phyloP scores from a whole-genome alignment of 2,797 vertebrate species.

The Pteronotus mesoamericanus region DNA sequence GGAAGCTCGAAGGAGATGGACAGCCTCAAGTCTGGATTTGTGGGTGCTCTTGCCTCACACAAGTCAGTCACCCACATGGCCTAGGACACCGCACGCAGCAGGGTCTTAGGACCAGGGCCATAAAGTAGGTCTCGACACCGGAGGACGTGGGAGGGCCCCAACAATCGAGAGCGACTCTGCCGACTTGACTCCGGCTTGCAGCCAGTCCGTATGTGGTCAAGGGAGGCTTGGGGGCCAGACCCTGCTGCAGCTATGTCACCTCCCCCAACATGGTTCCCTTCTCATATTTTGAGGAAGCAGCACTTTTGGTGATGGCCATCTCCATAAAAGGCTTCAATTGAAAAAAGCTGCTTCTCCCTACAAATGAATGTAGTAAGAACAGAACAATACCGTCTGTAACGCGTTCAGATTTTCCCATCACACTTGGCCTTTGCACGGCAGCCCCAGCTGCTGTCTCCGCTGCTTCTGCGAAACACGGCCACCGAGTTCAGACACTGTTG shows the following conservation, averaged over 20 bases:
- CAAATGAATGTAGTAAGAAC: not conserved
- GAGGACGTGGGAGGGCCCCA: not conserved
- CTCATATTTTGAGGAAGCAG: not conserved
- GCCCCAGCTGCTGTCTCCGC: not conserved
- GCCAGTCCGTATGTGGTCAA: not conserved
- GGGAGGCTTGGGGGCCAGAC: not conserved
- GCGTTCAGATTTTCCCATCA: fast-evolving
- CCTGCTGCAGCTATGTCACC: not conserved
- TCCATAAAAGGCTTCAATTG: not conserved
- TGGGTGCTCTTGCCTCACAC: not conserved
- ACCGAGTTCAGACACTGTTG: not conserved
- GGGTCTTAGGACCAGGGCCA: not conserved
- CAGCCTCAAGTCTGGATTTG: not conserved
- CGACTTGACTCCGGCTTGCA: too few relatives aligned
- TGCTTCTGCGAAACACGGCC: not conserved
- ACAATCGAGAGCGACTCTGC: not conserved
- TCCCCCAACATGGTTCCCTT: not conserved
- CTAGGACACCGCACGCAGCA: not conserved
- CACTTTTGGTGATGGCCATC: not conserved
- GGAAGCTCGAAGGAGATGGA: not conserved
- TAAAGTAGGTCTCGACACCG: not conserved
- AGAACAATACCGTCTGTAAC: not conserved
- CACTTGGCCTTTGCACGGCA: not conserved
- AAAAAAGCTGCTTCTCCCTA: not conserved
- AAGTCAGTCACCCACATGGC: not conserved